These are phyloP conservation scores for Criorhina ranunculi DNA, from an alignment of 2,888 invertebrate species.

Conservation along the genomic window DNA sequence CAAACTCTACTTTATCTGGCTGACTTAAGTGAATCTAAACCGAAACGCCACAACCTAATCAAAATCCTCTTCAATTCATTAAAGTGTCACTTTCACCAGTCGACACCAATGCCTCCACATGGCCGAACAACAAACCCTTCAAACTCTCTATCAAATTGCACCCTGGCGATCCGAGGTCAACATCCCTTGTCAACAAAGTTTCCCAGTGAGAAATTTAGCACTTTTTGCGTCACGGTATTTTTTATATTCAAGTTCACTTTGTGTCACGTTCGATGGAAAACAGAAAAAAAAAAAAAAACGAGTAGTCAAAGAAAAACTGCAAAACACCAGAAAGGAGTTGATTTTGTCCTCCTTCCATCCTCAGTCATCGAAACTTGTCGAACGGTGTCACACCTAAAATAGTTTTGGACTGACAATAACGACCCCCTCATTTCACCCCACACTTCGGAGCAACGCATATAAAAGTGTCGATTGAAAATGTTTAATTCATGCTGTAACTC, in stretches of 20 bases:
- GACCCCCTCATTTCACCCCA: not conserved
- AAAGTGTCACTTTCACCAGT: slow-evolving; percentile 59
- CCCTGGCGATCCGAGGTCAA: slow-evolving; percentile 65
- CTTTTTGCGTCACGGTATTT: slow-evolving; percentile 33
- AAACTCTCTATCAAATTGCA: slow-evolving; percentile 62
- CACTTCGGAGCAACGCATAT: slow-evolving; percentile 56
- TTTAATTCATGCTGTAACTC: slow-evolving; percentile 76
- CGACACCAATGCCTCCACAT: not conserved
- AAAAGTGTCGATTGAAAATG: slow-evolving; percentile 77
- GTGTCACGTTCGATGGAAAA: slow-evolving; percentile 61
- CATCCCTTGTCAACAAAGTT: slow-evolving; percentile 66
- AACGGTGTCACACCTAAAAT: slow-evolving; percentile 66
- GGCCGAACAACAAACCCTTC: slow-evolving; percentile 5
- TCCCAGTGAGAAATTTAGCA: slow-evolving; percentile 65
- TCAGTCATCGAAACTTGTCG: slow-evolving; percentile 66
- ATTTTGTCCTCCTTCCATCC: slow-evolving; percentile 12
- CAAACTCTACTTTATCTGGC: too few species aligned
- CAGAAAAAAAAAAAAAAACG: slow-evolving; percentile 7
- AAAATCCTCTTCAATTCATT: slow-evolving; percentile 41
- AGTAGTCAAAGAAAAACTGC: not conserved
- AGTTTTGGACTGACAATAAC: slow-evolving; percentile 51
- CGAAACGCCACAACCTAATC: too few species aligned
- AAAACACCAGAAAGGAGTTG: slow-evolving; percentile 57
- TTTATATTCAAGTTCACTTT: slow-evolving; percentile 65
- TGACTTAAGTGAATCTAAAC: too few species aligned